Conservation (phyloP, 2,113 vertebrate genomes). For the Grus americana region DNA sequence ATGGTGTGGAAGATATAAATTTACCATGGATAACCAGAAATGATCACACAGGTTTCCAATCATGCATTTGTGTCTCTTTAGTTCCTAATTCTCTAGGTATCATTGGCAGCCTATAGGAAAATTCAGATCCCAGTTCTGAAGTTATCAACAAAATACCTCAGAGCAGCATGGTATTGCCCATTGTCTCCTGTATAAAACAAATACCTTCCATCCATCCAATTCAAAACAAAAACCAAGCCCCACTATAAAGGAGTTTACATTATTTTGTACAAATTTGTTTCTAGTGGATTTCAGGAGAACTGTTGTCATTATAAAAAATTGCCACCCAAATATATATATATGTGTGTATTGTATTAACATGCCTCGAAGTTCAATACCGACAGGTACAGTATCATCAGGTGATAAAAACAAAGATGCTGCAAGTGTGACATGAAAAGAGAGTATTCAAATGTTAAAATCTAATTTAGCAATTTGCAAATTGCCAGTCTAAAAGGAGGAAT, state of each 20-base stretch:
- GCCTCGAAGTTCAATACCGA: conserved; percentile 5
- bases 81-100: background rate
- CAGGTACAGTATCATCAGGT: conserved; percentile 12
- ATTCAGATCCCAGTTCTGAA: background rate
- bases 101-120: background rate
- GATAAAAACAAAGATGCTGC: conserved; percentile 41
- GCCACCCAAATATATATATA: background rate
- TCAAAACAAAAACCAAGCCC: background rate
- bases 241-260: background rate
- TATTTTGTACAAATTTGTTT: background rate
- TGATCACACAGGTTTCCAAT: background rate
- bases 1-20: background rate
- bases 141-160: background rate
- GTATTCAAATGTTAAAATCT: background rate
- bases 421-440: background rate
- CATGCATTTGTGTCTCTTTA: background rate
- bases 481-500: conserved; percentile 28
- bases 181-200: background rate
- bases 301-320: background rate
- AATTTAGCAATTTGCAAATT: conserved; percentile 61
- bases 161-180: background rate
- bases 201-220: background rate
- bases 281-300: background rate
- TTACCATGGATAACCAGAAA: background rate
- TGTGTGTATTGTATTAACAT: background rate